Conservation (phyloP, 2,113 vertebrate genomes). For the Dasyprocta punctata region DNA sequence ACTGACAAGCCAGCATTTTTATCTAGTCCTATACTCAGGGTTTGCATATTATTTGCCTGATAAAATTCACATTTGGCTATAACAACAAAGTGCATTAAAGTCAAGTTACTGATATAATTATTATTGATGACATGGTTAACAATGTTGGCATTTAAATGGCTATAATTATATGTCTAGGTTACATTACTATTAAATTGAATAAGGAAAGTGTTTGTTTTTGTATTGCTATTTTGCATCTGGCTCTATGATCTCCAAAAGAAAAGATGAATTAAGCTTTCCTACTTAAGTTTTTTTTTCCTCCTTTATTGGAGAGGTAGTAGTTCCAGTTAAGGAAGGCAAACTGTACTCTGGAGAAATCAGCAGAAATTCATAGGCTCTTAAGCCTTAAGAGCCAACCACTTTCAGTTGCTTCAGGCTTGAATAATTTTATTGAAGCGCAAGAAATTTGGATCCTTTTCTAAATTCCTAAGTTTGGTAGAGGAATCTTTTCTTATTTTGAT, state of each 20-base stretch:
- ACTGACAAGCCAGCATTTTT: not conserved
- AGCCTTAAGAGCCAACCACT: conserved; percentile 28
- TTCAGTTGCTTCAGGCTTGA: conserved; percentile 49
- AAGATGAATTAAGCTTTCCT: conserved; percentile 7
- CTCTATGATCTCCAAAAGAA: not conserved
- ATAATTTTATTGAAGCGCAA: conserved; percentile 32
- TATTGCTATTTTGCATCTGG: not conserved
- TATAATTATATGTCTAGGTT: not conserved
- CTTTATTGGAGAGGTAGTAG: not conserved
- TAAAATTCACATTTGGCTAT: conserved; percentile 4
- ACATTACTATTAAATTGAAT: not conserved
- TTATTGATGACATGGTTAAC: not conserved
- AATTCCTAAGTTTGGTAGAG: conserved; percentile 38
- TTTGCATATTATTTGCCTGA: not conserved
- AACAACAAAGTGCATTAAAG: conserved; percentile 15
- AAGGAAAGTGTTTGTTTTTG: not conserved
- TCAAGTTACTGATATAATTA: not conserved
- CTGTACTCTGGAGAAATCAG: conserved; percentile 50
- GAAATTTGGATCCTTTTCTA: conserved; percentile 20
- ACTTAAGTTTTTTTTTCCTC: not conserved
- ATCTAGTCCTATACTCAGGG: not conserved
- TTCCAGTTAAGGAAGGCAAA: conserved; percentile 25
- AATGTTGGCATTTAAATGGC: not conserved
- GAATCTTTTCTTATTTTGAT: not conserved
- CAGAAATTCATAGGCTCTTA: conserved; percentile 27